Conservation (phyloP, 2,113 vertebrate species). For the Varanus salvator region DNA sequence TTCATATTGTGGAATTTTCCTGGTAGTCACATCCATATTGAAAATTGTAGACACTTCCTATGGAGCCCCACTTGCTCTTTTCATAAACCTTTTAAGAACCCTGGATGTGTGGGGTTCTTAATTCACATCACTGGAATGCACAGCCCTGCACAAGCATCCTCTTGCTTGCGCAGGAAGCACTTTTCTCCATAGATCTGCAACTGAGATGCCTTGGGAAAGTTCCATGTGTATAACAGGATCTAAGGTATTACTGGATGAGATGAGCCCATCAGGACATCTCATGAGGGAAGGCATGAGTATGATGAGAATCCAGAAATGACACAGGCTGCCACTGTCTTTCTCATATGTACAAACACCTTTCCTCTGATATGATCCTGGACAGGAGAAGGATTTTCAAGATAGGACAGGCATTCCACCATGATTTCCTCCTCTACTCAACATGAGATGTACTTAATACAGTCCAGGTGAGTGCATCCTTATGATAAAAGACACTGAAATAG, state of each 20-base stretch:
- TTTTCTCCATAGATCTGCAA: neutral
- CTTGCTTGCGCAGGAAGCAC: neutral
- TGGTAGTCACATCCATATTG: neutral
- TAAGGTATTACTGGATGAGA: neutral
- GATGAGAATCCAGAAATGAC: neutral
- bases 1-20: neutral
- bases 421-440: neutral
- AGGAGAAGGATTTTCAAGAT: neutral
- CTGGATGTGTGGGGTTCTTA: neutral
- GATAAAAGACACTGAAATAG: constrained; percentile 21
- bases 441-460: neutral
- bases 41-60: neutral
- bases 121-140: neutral
- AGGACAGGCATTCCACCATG: neutral
- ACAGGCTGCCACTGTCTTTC: neutral
- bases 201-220: neutral
- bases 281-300: neutral
- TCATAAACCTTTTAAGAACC: too few relatives aligned
- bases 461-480: neutral
- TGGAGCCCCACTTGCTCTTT: neutral
- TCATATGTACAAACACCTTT: neutral
- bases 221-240: neutral
- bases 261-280: neutral
- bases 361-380: neutral
- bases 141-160: neutral